Percentiles rank a stretch among this genome's conserved stretches.
phyloP scores from a whole-genome alignment of 2,888 invertebrate genomes.

The Hybos culiciformis region DNA sequence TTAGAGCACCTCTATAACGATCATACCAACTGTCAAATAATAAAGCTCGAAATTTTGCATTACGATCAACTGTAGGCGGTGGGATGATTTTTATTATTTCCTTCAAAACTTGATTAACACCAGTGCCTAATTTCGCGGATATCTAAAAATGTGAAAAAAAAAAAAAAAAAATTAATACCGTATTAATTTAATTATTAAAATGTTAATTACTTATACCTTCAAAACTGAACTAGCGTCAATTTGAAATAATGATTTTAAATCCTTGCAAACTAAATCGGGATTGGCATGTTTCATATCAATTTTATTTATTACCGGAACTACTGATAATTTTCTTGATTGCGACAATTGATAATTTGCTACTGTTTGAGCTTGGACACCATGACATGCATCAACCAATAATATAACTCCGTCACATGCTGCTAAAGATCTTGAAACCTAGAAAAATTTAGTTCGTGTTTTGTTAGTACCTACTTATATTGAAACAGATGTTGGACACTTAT shows the following conservation, averaged over 20 bases:
- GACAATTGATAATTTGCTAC: constrained; percentile 93
- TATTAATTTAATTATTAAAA: neutral
- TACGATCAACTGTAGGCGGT: constrained; percentile 47
- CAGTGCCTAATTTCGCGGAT: constrained; percentile 85
- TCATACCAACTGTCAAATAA: constrained; percentile 94
- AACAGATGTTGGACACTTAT: neutral
- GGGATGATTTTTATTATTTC: constrained; percentile 69
- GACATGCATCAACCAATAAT: constrained; percentile 89
- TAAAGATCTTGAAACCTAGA: constrained; percentile 74
- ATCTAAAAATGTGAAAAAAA: too few species aligned
- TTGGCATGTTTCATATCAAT: constrained; percentile 87
- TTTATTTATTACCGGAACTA: constrained; percentile 92
- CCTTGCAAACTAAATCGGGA: constrained; percentile 66
- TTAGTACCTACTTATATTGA: neutral
- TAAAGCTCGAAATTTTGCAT: constrained; percentile 58
- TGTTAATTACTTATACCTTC: constrained; percentile 40
- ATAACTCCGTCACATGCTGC: constrained; percentile 91
- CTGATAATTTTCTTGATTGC: constrained; percentile 60
- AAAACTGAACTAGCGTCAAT: constrained; percentile 59
- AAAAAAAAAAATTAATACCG: neutral
- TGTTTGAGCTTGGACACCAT: constrained; percentile 93
- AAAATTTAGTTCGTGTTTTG: constrained; percentile 33
- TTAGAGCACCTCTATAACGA: constrained; percentile 67
- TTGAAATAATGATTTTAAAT: constrained; percentile 68
- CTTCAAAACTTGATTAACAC: constrained; percentile 62